Base-by-base conservation (phyloP, 2,888 invertebrate species). In the Pomacea canaliculata region DNA sequence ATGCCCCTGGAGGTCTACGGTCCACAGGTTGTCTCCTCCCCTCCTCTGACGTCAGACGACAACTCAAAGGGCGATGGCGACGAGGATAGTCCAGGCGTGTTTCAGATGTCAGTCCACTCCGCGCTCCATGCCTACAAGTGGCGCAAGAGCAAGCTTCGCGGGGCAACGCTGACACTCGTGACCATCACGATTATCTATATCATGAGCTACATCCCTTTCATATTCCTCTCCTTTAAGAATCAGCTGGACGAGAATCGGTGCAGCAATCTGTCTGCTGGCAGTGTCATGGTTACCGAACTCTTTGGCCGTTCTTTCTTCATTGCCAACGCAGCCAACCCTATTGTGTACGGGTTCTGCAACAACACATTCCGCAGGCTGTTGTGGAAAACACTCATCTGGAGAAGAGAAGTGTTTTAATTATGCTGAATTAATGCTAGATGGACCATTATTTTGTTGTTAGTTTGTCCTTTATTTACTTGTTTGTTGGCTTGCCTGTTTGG, bases 281-380 rank as follows among this genome's bases (percentile, higher is more conserved):
- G 62, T 12, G 48, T 23, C 13, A 63, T 23, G 13, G 2, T 63
- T 23, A 7, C 27, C 7, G 51, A 56, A 56, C 51, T 56, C 12
- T 56, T 56, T 13, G 12, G 19, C 23, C 48, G 49, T 23, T 71
- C 71, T 13, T 62, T 63, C 18, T 37, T 71, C n/a, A 71, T 71
- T 48, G 19, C 62, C 63, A 62, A 71, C 37, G 71, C 71, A 16
- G 71, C 71, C 49, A 71, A 63, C 63, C 71, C 71, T n/a, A 12
- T 71, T 46, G 71, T 71, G 62, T 71, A 71, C 63, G 63, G 63
- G 13, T 23, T 71, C 23, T 63, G 71, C 49, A 71, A 71, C 49
- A 48, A 60, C 23, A 63, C 62, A 23, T 71, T 71, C 49, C 19
- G 71, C 18, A 37, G 49, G 19, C 62, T 48, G n/a, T 48, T 71